Percentiles rank a stretch among this genome's conserved stretches.
Evolutionary conservation across 1,140 invertebrate genomes (phyloP).

Genomic region (Meloidogyne hapla): DNA sequence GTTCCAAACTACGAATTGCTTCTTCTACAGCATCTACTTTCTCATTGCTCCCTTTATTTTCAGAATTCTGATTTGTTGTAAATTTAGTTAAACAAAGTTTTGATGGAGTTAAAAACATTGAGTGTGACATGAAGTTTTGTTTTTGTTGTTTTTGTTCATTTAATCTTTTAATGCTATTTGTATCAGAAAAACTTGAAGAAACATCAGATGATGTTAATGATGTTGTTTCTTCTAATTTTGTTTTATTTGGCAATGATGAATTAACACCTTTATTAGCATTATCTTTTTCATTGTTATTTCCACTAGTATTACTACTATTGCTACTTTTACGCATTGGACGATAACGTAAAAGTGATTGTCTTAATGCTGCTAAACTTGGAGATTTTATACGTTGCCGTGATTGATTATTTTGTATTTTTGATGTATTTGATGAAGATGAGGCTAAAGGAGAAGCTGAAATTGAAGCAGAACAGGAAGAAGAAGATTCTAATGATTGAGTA

Average conservation of each 20-base stretch:
- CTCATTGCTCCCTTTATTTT: background rate
- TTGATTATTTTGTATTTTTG: conserved; percentile 15
- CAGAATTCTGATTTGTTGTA: background rate
- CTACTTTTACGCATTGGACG: conserved; percentile 19
- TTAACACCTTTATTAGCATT: too few species aligned
- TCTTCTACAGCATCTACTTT: conserved; percentile 44
- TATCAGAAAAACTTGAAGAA: background rate
- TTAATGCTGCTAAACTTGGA: conserved; percentile 32
- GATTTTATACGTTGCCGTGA: conserved; percentile 25
- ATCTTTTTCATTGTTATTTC: background rate
- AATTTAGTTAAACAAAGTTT: conserved; percentile 27
- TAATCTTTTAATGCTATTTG: too few species aligned
- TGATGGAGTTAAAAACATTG: conserved; percentile 22
- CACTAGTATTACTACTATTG: background rate
- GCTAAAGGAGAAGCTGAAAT: conserved; percentile 7
- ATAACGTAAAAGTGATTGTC: conserved; percentile 28
- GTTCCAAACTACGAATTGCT: conserved; percentile 43
- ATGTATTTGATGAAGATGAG: conserved; percentile 13
- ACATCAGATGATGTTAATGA: background rate
- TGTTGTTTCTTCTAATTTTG: background rate
- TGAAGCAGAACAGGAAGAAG: conserved; percentile 7
- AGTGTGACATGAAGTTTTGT: background rate
- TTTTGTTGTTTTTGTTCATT: background rate
- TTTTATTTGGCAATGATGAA: too few species aligned
- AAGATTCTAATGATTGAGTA: background rate